Conservation (phyloP, 2,888 invertebrate species). For the Sarcophaga variegata region DNA sequence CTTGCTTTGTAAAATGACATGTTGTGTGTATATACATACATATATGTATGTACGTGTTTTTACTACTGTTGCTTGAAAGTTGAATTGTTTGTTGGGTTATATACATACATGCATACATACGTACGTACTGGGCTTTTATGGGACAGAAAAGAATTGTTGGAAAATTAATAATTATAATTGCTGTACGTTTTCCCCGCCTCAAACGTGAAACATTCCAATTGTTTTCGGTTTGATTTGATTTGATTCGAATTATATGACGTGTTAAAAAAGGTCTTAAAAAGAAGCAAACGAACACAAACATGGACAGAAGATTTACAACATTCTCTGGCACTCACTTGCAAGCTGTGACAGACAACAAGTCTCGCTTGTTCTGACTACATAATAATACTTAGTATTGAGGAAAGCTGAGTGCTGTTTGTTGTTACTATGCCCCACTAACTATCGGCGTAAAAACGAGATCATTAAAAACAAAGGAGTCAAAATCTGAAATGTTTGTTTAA, state of each 20-base stretch:
- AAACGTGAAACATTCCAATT: conserved; percentile 61
- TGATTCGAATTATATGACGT: conserved; percentile 22
- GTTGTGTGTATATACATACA: no score
- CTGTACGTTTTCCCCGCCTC: conserved; percentile 56
- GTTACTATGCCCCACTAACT: conserved; percentile 28
- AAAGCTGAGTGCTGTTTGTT: conserved; percentile 1
- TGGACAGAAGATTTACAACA: conserved; percentile 13
- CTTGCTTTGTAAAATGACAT: no score
- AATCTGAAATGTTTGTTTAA: background rate
- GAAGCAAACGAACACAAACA: conserved; percentile 36
- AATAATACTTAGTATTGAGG: conserved; percentile 2
- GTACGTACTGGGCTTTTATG: background rate
- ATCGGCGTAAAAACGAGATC: conserved; percentile 66
- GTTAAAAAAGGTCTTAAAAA: conserved; percentile 56
- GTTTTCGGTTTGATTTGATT: conserved; percentile 55
- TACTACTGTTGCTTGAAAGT: background rate
- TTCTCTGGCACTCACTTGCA: conserved; percentile 27
- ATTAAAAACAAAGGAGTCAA: conserved; percentile 53
- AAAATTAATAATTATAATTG: conserved; percentile 67
- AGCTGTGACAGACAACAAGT: conserved; percentile 51
- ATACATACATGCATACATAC: background rate
- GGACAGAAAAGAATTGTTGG: conserved; percentile 14
- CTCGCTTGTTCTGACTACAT: conserved; percentile 34
- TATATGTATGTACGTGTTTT: background rate
- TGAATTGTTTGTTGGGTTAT: conserved; percentile 43